These are phyloP conservation scores for Eilema griseolum DNA, from an alignment of 2,888 invertebrate species.

Conservation along the genomic window DNA sequence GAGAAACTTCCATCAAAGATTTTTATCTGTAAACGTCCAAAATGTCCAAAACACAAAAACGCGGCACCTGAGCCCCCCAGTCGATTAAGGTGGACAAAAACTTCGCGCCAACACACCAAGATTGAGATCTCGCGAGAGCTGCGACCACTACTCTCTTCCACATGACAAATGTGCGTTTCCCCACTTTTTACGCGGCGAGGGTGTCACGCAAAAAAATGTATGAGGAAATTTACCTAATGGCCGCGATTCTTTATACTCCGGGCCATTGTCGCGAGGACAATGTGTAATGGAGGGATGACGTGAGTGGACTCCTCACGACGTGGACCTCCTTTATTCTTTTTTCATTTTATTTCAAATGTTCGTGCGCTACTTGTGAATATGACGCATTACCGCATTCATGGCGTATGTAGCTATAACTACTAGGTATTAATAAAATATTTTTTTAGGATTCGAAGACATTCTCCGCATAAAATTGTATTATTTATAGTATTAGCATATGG, in stretches of 20 bases:
- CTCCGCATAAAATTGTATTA: too few relatives aligned
- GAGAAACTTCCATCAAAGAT: background rate
- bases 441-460: background rate
- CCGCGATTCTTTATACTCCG: conserved; percentile 84
- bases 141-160: conserved; percentile 57
- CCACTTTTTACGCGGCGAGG: conserved; percentile 78
- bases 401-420: background rate
- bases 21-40: conserved; percentile 20
- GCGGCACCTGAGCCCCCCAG: conserved; percentile 59
- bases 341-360: conserved; percentile 66
- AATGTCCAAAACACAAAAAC: conserved; percentile 23
- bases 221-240: conserved; percentile 87
- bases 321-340: conserved; percentile 62
- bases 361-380: conserved; percentile 55
- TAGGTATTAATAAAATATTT: background rate
- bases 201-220: conserved; percentile 86
- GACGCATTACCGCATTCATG: conserved; percentile 46
- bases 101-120: conserved; percentile 63
- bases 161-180: conserved; percentile 81
- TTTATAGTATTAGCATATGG: too few relatives aligned
- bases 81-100: conserved; percentile 72
- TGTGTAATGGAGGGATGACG: conserved; percentile 85
- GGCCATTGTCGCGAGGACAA: conserved; percentile 84
- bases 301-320: conserved; percentile 74
- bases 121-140: conserved; percentile 76